phyloP scores from a whole-genome alignment of 2,888 invertebrate species.

The Drosophila helvetica region DNA sequence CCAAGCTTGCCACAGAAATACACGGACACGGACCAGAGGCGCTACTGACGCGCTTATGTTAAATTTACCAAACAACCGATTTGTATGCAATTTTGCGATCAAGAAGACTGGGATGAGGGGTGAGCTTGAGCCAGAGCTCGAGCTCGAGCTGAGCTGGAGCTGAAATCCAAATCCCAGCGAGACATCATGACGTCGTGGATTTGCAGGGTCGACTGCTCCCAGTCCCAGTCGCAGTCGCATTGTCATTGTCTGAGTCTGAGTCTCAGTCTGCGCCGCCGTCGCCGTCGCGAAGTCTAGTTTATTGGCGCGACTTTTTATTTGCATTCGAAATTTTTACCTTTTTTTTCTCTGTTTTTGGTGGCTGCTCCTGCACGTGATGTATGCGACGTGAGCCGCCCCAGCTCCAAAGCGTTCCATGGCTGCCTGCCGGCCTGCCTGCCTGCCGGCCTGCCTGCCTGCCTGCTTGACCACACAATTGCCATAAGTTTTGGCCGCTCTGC shows the following conservation, averaged over 20 bases:
- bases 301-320: constrained; percentile 83
- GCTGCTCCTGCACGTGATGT: constrained; percentile 70
- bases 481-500: constrained; percentile 75
- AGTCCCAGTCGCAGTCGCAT: constrained; percentile 24
- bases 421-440: constrained; percentile 11
- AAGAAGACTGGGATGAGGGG: constrained; percentile 6
- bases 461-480: constrained; percentile 69
- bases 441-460: not conserved
- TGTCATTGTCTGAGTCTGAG: constrained; percentile 53
- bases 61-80: constrained; percentile 81
- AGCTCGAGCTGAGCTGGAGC: constrained; percentile 12
- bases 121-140: not conserved
- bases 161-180: constrained; percentile 80
- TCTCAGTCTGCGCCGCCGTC: constrained; percentile 59
- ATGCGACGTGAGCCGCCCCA: constrained; percentile 59
- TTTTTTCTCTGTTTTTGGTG: constrained; percentile 27
- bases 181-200: constrained; percentile 81
- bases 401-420: constrained; percentile 25
- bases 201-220: constrained; percentile 41
- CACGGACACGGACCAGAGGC: constrained; percentile 66
- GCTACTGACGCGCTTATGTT: constrained; percentile 79
- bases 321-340: constrained; percentile 72
- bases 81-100: constrained; percentile 79
- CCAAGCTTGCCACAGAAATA: constrained; percentile 63
- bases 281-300: constrained; percentile 81